phyloP scores from a whole-genome alignment of 2,888 invertebrate genomes.

The Alviniconcha strummeri region DNA sequence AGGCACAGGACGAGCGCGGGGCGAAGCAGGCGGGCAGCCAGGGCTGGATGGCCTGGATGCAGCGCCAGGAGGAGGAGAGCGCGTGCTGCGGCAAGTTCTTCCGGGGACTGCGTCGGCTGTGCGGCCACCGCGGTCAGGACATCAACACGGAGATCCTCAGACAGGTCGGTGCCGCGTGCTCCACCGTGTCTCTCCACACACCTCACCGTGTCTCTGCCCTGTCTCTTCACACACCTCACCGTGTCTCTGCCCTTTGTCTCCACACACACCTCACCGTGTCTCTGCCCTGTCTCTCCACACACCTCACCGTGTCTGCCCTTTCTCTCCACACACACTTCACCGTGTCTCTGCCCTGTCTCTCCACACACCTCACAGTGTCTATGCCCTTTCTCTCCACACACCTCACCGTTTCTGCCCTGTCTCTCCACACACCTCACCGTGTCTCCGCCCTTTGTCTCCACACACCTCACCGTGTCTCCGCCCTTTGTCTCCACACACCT shows the following conservation, averaged over 20 bases:
- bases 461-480: too few relatives aligned
- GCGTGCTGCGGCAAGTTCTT: slow-evolving; percentile 51
- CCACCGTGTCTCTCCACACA: neutral
- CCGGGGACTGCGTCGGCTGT: slow-evolving; percentile 45
- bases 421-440: neutral
- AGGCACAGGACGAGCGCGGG: slow-evolving; percentile 42
- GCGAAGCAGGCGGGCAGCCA: slow-evolving; percentile 32
- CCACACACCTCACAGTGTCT: neutral
- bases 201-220: neutral
- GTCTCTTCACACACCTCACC: too few relatives aligned
- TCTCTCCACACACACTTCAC: too few relatives aligned
- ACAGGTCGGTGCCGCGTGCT: slow-evolving; percentile 20
- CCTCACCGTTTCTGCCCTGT: neutral
- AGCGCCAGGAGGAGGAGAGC: slow-evolving; percentile 50
- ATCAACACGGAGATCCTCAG: slow-evolving; percentile 52
- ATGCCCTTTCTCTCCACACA: neutral
- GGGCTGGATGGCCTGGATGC: slow-evolving; percentile 47
- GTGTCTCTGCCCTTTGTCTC: neutral
- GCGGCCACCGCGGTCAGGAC: slow-evolving; percentile 44
- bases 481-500: too few relatives aligned
- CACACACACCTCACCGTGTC: neutral
- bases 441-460: neutral
- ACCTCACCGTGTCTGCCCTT: neutral
- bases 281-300: neutral
- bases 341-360: neutral